These are phyloP conservation scores for Rambutsinella grinnellia DNA, from an alignment of 2,888 invertebrate species.

Conservation along the genomic window DNA sequence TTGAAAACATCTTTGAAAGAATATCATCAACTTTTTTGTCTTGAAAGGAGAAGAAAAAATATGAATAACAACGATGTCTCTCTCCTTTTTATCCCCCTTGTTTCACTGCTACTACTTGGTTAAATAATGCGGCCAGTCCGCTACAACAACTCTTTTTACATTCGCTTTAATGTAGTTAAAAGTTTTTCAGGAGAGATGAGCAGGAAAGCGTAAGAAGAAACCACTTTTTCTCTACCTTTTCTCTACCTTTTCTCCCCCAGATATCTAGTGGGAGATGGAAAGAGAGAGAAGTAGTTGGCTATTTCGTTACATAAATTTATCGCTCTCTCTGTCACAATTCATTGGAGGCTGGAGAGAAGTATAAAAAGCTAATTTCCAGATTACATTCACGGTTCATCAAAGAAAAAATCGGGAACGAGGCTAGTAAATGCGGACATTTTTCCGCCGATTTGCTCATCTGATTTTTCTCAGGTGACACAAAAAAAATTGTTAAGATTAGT, in stretches of 20 bases:
- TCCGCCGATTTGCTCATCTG: slow-evolving; percentile 36
- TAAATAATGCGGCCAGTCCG: no score
- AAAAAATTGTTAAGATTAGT: no score
- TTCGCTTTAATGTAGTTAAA: no score
- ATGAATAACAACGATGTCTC: background rate
- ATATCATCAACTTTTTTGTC: no score
- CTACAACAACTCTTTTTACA: no score
- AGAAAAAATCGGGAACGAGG: slow-evolving; percentile 42
- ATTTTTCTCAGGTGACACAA: slow-evolving; percentile 24
- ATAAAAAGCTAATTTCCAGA: slow-evolving; percentile 45
- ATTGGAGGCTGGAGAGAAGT: background rate
- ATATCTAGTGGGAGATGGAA: no score
- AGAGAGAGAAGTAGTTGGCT: background rate
- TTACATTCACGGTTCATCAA: slow-evolving; percentile 52
- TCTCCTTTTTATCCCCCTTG: no score
- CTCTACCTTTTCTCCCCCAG: no score
- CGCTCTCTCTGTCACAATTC: background rate
- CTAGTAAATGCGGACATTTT: no score
- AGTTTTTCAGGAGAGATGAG: no score
- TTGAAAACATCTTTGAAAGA: slow-evolving; percentile 1
- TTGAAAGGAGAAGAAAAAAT: background rate
- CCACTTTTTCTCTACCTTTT: background rate
- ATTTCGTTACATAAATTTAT: background rate
- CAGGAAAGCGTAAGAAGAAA: background rate
- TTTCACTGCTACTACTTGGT: no score